phyloP scores from a whole-genome alignment of 2,888 invertebrate genomes.

The Balanococcus diminutus region DNA sequence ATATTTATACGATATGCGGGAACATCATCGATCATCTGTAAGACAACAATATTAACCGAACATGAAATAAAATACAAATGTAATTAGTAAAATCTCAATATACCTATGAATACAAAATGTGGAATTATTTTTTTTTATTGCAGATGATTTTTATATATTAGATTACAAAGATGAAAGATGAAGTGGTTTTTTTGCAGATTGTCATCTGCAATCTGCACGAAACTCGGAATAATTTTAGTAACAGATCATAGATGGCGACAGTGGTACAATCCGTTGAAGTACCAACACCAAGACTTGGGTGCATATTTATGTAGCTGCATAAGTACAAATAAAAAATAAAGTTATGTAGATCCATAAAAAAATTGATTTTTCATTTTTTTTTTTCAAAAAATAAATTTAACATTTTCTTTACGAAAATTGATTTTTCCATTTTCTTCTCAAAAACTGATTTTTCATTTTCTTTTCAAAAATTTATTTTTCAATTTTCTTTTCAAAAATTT shows the following conservation, averaged over 20 bases:
- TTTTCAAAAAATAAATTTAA: too few species aligned
- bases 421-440: too few species aligned
- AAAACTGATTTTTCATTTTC: too few species aligned
- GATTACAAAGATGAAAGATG: not conserved
- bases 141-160: too few species aligned
- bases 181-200: not conserved
- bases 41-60: not conserved
- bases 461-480: too few species aligned
- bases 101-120: not conserved
- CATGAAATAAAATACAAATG: not conserved
- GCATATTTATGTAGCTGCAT: too few species aligned
- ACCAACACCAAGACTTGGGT: too few species aligned
- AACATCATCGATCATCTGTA: constrained; percentile 6
- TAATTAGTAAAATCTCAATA: not conserved
- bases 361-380: too few species aligned
- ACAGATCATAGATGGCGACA: not conserved
- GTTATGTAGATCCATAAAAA: too few species aligned
- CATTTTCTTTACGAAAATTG: too few species aligned
- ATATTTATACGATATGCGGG: not conserved
- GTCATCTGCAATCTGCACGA: not conserved
- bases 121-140: not conserved
- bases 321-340: too few species aligned
- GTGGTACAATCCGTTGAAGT: not conserved
- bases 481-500: too few species aligned
- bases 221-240: not conserved